Evolutionary conservation across 2,113 vertebrate species (phyloP), one percentile per base, ranked within the genome.

Genomic region (Gasterosteus nipponicus): DNA sequence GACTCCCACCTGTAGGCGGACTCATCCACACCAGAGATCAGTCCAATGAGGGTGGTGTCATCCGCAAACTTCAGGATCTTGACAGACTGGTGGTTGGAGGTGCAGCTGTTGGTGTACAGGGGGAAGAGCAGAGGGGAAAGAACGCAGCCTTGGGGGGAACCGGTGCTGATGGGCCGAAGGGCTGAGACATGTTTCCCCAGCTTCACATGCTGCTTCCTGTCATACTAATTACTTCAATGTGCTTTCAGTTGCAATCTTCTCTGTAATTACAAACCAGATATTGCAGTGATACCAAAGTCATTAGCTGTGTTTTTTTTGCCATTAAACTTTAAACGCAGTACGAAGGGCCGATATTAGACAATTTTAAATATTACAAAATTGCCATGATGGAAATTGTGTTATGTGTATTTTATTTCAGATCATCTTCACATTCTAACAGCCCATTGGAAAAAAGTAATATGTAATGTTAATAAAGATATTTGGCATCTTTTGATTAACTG

Each of bases 281-380:
- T 38, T 6, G 35, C 5, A 6, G 35, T 38, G 33, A 35, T 35
- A 35, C 33, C 33, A 35, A 35, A 35, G 33, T 35, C 33, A 35
- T 35, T 5, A 35, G 35, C 35, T 60, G 0, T 10, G 42, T 7
- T 5, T 15, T 46, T 10, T 64, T 33, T 53, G 14, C 18, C 38
- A 73, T 73, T 72, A 73, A 44, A 54, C 39, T 57, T 49, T 22
- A 60, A 73, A 67, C 14, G 0, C 33, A 65, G 39, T 42, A 26
- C 42, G 53, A 26, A 68, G 42, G 72, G 35, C 22, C 29, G 19
- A 60, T 10, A 73, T 77, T 19, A 67, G 31, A 56, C 22, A 54
- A 16, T 18, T 22, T 62, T 33, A 64, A 51, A 31, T 65, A 73
- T 62, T 38, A 22, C 41, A 44, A 63, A 58, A 79, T 69, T 51